These are phyloP conservation scores for Stramonita haemastoma DNA, from an alignment of 2,888 invertebrate genomes.

Conservation along the genomic window DNA sequence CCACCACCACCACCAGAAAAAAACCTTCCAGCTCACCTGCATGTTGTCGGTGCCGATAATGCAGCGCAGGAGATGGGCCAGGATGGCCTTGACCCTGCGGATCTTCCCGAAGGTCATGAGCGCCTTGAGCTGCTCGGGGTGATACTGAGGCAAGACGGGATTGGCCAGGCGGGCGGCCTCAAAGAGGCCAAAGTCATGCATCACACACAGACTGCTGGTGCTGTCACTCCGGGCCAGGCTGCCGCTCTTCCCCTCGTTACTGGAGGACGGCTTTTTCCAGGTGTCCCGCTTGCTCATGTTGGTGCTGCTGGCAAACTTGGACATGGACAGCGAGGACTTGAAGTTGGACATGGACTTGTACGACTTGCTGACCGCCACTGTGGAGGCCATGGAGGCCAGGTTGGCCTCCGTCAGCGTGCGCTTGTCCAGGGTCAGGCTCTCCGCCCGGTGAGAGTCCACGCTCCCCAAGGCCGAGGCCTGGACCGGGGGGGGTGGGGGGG, in stretches of 20 bases:
- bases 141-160: slow-evolving; percentile 98
- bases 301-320: slow-evolving; percentile 53
- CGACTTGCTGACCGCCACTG: slow-evolving; percentile 48
- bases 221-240: slow-evolving; percentile 67
- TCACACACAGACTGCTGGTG: slow-evolving; percentile 66
- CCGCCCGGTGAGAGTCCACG: slow-evolving; percentile 37
- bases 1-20: not conserved
- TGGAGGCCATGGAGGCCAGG: slow-evolving; percentile 56
- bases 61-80: slow-evolving; percentile 95
- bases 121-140: slow-evolving; percentile 99
- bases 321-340: slow-evolving; percentile 67
- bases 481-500: too few relatives aligned
- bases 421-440: slow-evolving; percentile 53
- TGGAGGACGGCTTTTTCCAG: slow-evolving; percentile 50
- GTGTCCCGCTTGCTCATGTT: slow-evolving; percentile 37
- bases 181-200: slow-evolving; percentile 83
- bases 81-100: slow-evolving; percentile 97
- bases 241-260: slow-evolving; percentile 43
- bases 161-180: slow-evolving; percentile 98
- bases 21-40: slow-evolving; percentile 19
- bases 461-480: not conserved
- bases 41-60: slow-evolving; percentile 71
- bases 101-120: slow-evolving; percentile 97
- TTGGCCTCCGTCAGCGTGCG: slow-evolving; percentile 71
- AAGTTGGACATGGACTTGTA: slow-evolving; percentile 62